Evolutionary conservation across 2,113 vertebrate species (phyloP).

Genomic region (Antechinus flavipes): DNA sequence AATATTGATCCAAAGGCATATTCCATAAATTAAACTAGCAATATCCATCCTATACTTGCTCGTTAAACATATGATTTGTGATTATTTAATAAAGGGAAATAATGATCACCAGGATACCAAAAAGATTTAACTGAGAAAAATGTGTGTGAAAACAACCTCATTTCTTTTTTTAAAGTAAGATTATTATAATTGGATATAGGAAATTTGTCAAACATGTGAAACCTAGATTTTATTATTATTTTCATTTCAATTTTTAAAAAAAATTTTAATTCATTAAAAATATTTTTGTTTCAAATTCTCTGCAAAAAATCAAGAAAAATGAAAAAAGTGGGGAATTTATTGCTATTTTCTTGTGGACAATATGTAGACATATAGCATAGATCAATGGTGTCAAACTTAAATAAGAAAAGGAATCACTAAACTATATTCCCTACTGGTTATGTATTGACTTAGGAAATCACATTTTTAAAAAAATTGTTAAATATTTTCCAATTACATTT

Average conservation of each 20-base stretch:
- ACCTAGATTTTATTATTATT: neutral
- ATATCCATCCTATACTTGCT: neutral
- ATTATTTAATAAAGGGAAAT: neutral
- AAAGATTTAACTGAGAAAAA: neutral
- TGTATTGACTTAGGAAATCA: neutral
- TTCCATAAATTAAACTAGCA: neutral
- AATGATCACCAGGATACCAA: neutral
- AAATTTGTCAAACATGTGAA: neutral
- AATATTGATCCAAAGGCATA: neutral
- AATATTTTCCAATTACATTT: neutral
- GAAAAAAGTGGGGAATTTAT: neutral
- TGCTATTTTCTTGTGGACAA: neutral
- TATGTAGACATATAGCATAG: neutral
- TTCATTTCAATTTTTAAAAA: neutral
- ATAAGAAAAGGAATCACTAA: neutral
- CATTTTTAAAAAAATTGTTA: neutral
- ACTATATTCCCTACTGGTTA: neutral
- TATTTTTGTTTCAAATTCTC: too few relatives aligned
- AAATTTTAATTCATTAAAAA: too few relatives aligned
- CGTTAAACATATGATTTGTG: neutral
- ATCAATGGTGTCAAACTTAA: neutral
- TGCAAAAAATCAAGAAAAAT: neutral
- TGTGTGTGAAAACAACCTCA: neutral
- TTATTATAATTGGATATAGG: neutral
- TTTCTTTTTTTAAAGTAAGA: neutral